Conservation (phyloP, 2,797 vertebrate species). For the Oryzias dopingdopingensis region DNA sequence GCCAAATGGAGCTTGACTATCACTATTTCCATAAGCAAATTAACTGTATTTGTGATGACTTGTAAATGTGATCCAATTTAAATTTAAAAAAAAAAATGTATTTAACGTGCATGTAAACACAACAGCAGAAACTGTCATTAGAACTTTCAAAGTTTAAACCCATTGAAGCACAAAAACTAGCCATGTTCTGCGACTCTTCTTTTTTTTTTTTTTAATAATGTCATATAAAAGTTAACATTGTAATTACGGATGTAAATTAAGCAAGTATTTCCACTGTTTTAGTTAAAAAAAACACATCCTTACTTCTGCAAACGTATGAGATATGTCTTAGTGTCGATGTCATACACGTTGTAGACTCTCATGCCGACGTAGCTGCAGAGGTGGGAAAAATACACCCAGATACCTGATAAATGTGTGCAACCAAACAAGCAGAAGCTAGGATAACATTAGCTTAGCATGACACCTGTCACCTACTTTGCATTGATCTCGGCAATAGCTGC, state of each 20-base stretch:
- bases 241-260: not conserved
- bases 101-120: too few species aligned
- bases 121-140: too few species aligned
- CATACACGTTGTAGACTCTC: slow-evolving; percentile 96
- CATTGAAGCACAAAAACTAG: too few species aligned
- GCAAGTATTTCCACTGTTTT: not conserved
- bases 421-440: slow-evolving; percentile 16
- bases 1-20: too few species aligned
- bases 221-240: too few species aligned
- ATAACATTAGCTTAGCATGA: slow-evolving; percentile 30
- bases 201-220: too few species aligned
- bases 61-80: too few species aligned
- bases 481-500: slow-evolving; percentile 89
- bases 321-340: slow-evolving; percentile 97
- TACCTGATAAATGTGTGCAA: slow-evolving; percentile 5
- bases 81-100: too few species aligned
- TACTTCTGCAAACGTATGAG: slow-evolving; percentile 97
- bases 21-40: too few species aligned
- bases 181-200: too few species aligned
- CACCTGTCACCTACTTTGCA: slow-evolving; percentile 78
- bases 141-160: too few species aligned
- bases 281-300: slow-evolving; percentile 49
- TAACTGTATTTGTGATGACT: too few species aligned
- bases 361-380: slow-evolving; percentile 88
- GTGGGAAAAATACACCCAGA: slow-evolving; percentile 1